Evolutionary conservation across 1,140 invertebrate species (phyloP).

Genomic region (Drosophila micromelanica): DNA sequence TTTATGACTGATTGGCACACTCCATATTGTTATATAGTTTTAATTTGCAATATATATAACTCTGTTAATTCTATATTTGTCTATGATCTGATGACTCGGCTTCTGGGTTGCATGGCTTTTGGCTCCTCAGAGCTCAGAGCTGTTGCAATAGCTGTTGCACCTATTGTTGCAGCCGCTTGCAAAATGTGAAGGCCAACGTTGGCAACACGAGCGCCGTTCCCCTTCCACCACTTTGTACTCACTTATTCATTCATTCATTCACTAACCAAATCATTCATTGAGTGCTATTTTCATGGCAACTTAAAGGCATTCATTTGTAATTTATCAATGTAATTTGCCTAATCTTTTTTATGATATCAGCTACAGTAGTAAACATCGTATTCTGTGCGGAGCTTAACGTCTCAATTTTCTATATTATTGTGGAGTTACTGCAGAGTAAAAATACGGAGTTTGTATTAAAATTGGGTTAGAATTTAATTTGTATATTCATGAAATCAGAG

Average conservation of each 20-base stretch:
- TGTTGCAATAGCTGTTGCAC: constrained; percentile 59
- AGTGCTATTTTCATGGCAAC: constrained; percentile 41
- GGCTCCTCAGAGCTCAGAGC: constrained; percentile 29
- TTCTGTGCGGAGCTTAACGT: constrained; percentile 10
- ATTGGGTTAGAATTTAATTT: no score
- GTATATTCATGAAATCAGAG: no score
- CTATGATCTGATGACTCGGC: constrained; percentile 16
- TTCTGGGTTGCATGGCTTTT: constrained; percentile 35
- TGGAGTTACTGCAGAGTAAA: neutral
- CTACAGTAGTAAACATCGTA: constrained; percentile 13
- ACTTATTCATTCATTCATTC: constrained; percentile 33
- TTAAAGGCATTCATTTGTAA: constrained; percentile 39
- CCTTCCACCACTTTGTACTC: neutral
- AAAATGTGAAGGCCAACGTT: constrained; percentile 74
- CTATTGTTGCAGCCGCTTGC: constrained; percentile 55
- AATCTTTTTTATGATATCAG: constrained; percentile 30
- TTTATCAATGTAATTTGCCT: constrained; percentile 44
- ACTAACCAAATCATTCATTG: constrained; percentile 38
- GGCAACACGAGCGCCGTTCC: constrained; percentile 19
- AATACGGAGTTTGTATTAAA: no score
- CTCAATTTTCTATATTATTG: constrained; percentile 7
- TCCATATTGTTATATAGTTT: constrained; percentile 18
- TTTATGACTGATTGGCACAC: constrained; percentile 15
- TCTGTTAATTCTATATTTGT: constrained; percentile 28
- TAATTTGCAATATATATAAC: constrained; percentile 23